phyloP scores from a whole-genome alignment of 2,113 vertebrate genomes.

The Archilochus colubris region DNA sequence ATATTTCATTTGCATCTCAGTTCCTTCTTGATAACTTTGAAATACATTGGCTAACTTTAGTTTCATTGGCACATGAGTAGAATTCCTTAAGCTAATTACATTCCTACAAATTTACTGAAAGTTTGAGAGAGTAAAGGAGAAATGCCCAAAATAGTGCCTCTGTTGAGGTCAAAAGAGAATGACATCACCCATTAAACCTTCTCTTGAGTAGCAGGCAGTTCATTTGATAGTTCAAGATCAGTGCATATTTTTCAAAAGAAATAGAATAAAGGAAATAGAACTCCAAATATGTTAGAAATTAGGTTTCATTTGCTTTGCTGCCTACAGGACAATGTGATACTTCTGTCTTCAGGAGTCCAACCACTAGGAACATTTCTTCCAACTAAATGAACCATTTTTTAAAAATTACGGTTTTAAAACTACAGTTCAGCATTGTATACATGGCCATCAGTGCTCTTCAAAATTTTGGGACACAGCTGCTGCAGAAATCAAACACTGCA shows the following conservation, averaged over 20 bases:
- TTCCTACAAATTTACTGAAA: background rate
- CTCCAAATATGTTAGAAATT: background rate
- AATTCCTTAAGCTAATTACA: background rate
- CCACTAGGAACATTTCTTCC: background rate
- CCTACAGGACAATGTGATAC: background rate
- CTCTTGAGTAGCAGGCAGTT: background rate
- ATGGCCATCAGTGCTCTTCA: background rate
- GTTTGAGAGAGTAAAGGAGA: background rate
- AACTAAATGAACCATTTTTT: background rate
- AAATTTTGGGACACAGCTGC: background rate
- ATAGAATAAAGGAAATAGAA: background rate
- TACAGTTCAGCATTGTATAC: background rate
- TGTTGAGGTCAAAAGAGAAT: background rate
- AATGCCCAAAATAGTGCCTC: background rate
- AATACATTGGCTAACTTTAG: background rate
- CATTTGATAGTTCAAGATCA: background rate
- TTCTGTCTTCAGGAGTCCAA: background rate
- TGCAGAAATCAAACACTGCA: constrained; percentile 14
- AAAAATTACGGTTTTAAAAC: background rate
- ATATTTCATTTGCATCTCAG: background rate
- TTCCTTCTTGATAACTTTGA: background rate
- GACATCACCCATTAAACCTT: background rate
- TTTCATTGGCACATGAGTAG: background rate
- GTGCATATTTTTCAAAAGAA: background rate
- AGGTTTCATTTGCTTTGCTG: background rate